These are phyloP conservation scores for Microtus obscurus DNA, from an alignment of 2,797 vertebrate species.

Conservation along the genomic window DNA sequence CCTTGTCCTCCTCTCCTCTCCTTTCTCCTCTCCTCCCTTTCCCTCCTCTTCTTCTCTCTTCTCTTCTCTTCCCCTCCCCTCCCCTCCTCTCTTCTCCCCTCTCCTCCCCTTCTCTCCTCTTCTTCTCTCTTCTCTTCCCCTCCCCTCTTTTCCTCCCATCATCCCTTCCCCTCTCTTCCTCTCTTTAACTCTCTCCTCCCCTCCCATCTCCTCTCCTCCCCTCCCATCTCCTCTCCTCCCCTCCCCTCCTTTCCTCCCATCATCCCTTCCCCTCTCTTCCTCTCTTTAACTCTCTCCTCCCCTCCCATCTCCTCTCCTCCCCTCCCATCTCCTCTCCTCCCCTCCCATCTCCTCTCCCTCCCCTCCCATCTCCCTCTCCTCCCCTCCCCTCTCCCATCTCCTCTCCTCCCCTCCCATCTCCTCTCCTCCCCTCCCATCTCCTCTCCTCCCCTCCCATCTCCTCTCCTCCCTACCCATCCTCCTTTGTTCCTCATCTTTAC, in stretches of 20 bases:
- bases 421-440: no score
- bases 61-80: neutral
- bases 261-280: fast-evolving
- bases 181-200: neutral
- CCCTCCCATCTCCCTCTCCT: neutral
- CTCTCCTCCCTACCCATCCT: neutral
- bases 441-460: neutral
- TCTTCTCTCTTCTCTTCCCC: no score
- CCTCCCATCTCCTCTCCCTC: no score
- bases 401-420: neutral
- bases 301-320: neutral
- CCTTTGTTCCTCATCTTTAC: neutral
- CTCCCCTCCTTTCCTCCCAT: neutral
- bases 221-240: no score
- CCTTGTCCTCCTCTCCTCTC: neutral
- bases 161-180: fast-evolving
- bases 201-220: neutral
- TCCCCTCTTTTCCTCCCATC: fast-evolving
- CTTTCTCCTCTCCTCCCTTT: neutral
- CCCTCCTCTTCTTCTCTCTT: neutral
- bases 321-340: neutral
- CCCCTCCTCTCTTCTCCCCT: no score
- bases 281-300: no score
- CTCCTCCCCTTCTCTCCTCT: no score
- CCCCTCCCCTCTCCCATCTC: neutral